Base-by-base conservation (phyloP, 2,113 vertebrate species). In the Hymenochirus boettgeri region DNA sequence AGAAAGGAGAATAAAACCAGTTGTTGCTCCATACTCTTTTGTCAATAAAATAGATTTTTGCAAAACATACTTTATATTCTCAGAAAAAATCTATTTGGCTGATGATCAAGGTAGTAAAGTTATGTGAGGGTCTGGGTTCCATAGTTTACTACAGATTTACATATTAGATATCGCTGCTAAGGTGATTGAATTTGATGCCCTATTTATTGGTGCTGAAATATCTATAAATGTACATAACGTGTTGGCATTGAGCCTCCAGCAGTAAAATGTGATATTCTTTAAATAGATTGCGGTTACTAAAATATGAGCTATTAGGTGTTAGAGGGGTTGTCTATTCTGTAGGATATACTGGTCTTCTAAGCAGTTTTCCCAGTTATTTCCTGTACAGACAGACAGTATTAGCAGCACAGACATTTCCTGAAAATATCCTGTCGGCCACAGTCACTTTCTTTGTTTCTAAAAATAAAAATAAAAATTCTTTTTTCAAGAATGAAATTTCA, bases 321-420 rank as follows among this genome's bases (percentile, higher is more conserved):
- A 60, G 46, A 39, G 33, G 31, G 1, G 8, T 27, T 42, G 33
- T 52, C 29, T 37, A 29, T 53, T 45, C 31, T 31, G 47, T 19
- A 31, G 57, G 33, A 69, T 7, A 50, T 13, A 60, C 53, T 53
- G 56, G 56, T 59, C 57, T 69, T 31, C 39, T 60, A 13, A 53
- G 35, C 24, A 67, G 59, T 67, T 29, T 52, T 59, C 58, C 55
- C 58, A 57, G 65, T 60, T 60, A 69, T 69, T 69, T 69, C 65
- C 65, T 69, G 65, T 69, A 31, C 37, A 69, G 65, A 69, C 65
- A 69, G 65, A 60, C 57, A 60, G 48, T 19, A 45, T 53, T 52
- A 47, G 33, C 48, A n/a, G n/a, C 60, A 53, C 65, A 69, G 57
- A 69, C 65, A 60, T 69, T 69, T 69, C 57, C 65, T 69, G 47